Conservation (phyloP, 92 coral and sea anemone genomes). For the Desmophyllum pertusum region DNA sequence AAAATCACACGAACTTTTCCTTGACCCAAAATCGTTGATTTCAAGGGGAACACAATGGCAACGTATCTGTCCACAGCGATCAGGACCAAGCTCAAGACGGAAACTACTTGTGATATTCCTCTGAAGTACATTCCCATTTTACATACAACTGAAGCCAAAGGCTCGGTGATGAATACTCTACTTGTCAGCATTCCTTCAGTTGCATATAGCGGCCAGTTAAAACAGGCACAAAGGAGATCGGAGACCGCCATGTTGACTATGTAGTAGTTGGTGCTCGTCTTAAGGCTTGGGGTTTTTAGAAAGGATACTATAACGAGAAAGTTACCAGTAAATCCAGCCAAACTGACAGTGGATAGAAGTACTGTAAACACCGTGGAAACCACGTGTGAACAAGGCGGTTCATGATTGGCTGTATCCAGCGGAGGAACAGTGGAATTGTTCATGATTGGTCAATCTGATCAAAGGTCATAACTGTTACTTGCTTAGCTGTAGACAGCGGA, state of each 20-base stretch:
- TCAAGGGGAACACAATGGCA: slow-evolving; percentile 45
- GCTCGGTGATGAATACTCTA: slow-evolving; percentile 12
- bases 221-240: slow-evolving; percentile 20
- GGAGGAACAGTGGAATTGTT: slow-evolving; percentile 32
- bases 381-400: slow-evolving; percentile 1
- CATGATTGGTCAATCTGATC: background rate
- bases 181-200: slow-evolving; percentile 32
- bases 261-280: slow-evolving; percentile 35
- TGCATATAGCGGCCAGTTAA: slow-evolving; percentile 37
- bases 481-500: too few relatives aligned
- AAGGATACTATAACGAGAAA: slow-evolving; percentile 13
- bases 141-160: slow-evolving; percentile 18
- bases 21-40: background rate
- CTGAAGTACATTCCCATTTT: slow-evolving; percentile 37
- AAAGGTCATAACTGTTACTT: too few relatives aligned
- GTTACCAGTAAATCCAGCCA: slow-evolving; percentile 23
- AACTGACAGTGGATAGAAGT: slow-evolving; percentile 2
- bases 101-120: slow-evolving; percentile 38
- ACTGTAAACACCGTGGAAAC: slow-evolving; percentile 15
- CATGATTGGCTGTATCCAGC: background rate
- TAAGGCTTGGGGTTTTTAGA: slow-evolving; percentile 8
- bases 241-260: slow-evolving; percentile 43
- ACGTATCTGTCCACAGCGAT: slow-evolving; percentile 41
- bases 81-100: slow-evolving; percentile 35
- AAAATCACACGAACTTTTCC: background rate